These are phyloP conservation scores for Axinella damicornis DNA, from an alignment of 37 sponge, comb jelly and placozoan species.

Conservation along the genomic window DNA sequence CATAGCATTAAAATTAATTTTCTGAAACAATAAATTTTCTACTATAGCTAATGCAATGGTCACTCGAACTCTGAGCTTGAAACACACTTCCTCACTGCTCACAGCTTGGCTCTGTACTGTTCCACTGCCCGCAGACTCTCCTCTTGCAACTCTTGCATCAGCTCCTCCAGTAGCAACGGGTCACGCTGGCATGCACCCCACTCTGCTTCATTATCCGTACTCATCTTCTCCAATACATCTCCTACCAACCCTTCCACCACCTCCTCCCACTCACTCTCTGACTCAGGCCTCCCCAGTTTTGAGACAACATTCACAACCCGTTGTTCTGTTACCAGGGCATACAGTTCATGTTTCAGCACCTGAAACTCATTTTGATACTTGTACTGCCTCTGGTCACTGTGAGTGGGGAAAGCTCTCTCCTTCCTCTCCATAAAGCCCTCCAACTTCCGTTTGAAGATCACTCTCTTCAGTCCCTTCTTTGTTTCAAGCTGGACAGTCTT, in stretches of 20 bases:
- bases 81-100: no score
- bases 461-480: conserved; percentile 25
- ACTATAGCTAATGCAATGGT: no score
- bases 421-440: conserved; percentile 39
- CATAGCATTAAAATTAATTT: no score
- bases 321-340: conserved; percentile 39
- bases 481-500: conserved; percentile 15
- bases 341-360: conserved; percentile 31
- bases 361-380: background rate
- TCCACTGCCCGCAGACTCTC: conserved; percentile 5
- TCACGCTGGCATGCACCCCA: background rate
- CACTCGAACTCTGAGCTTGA: no score
- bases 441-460: conserved; percentile 57
- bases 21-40: no score
- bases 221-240: conserved; percentile 40
- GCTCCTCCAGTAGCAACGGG: background rate
- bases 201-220: conserved; percentile 19
- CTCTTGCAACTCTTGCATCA: background rate
- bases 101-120: conserved; percentile 3
- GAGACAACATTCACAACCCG: conserved; percentile 45
- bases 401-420: background rate
- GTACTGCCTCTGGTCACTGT: background rate
- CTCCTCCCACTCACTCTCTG: conserved; percentile 24
- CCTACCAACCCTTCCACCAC: conserved; percentile 6
- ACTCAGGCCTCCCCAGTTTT: conserved; percentile 29